Percentiles rank a stretch among this genome's conserved stretches.
Conservation (phyloP, 2,113 vertebrate species). For the Smithornis capensis region DNA sequence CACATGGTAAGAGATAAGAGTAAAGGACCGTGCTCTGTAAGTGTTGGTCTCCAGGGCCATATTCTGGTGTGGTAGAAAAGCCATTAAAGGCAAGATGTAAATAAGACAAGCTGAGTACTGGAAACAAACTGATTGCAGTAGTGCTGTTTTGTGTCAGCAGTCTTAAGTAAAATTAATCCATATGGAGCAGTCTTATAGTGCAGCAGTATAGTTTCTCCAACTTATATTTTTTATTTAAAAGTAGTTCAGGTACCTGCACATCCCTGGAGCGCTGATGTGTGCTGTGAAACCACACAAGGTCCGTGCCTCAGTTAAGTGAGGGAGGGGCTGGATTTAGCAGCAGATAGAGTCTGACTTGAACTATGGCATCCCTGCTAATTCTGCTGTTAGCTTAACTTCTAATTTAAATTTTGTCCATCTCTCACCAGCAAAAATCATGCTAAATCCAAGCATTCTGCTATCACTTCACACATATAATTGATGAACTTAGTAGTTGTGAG, state of each 20-base stretch:
- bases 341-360: neutral
- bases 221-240: neutral
- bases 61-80: neutral
- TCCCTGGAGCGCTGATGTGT: neutral
- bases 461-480: accelerated
- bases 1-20: neutral
- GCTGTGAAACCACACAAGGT: neutral
- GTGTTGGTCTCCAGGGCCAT: neutral
- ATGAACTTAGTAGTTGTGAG: neutral
- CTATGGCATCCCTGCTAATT: neutral
- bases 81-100: neutral
- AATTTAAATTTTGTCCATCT: neutral
- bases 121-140: neutral
- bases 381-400: neutral
- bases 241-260: neutral
- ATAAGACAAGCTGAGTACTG: neutral
- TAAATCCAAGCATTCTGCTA: neutral
- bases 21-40: neutral
- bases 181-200: neutral
- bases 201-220: neutral
- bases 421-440: neutral
- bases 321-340: neutral
- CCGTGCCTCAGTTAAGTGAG: neutral
- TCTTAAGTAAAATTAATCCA: neutral
- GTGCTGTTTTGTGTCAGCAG: neutral